These are phyloP conservation scores for Chionis minor DNA, from an alignment of 2,113 vertebrate genomes.

Conservation along the genomic window DNA sequence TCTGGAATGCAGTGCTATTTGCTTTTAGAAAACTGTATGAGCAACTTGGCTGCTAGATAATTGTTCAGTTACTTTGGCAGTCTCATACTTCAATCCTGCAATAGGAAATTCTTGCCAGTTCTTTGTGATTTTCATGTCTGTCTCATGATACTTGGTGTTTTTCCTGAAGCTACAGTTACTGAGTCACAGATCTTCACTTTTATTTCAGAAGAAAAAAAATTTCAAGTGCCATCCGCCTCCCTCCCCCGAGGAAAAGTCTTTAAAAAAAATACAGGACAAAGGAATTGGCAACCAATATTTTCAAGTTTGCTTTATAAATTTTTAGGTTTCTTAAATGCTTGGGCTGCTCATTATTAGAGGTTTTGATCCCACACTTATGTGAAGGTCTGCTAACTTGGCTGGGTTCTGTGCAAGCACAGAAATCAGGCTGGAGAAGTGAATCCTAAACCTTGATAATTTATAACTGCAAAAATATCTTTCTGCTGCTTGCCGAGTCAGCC, in stretches of 20 bases:
- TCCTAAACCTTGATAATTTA: not conserved
- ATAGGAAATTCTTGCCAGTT: slow-evolving; percentile 25
- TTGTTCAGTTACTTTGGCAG: slow-evolving; percentile 43
- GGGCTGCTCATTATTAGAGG: not conserved
- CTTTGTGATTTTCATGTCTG: slow-evolving; percentile 40
- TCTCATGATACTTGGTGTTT: slow-evolving; percentile 5
- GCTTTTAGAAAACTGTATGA: slow-evolving; percentile 26
- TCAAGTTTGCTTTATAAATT: not conserved
- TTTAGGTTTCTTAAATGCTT: not conserved
- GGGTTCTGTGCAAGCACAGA: not conserved
- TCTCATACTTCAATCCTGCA: not conserved
- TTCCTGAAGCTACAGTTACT: slow-evolving; percentile 2
- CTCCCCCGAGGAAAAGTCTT: not conserved
- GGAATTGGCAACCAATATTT: not conserved
- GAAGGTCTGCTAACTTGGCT: not conserved
- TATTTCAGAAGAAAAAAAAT: not conserved
- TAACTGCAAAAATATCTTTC: not conserved
- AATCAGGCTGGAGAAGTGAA: not conserved
- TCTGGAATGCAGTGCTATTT: slow-evolving; percentile 20
- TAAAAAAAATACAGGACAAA: not conserved
- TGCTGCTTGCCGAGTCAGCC: not conserved
- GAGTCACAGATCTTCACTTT: not conserved
- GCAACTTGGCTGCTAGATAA: slow-evolving; percentile 45
- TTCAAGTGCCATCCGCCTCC: not conserved
- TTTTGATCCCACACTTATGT: not conserved